Conservation (phyloP, 2,888 invertebrate species). For the Agonopterix arenella region DNA sequence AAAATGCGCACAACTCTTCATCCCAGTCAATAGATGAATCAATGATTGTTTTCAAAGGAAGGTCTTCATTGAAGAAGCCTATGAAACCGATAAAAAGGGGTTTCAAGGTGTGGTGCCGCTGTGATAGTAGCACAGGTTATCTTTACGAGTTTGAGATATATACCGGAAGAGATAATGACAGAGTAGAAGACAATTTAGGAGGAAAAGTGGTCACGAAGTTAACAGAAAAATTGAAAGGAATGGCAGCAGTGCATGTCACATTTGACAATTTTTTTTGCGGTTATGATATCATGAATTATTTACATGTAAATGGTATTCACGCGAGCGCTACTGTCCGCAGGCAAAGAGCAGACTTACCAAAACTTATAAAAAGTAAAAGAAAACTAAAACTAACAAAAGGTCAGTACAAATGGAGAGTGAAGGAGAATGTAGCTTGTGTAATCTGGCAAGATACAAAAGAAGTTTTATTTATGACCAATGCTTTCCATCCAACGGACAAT, state of each 20-base stretch:
- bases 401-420: not conserved
- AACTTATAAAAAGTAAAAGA: not conserved
- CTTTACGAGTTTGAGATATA: no score
- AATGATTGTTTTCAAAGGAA: not conserved
- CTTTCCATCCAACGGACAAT: not conserved
- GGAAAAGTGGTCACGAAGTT: not conserved
- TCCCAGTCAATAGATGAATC: not conserved
- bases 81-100: no score
- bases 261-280: conserved; percentile 3
- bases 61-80: not conserved
- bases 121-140: no score
- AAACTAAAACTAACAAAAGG: not conserved
- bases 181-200: not conserved
- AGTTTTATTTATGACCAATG: not conserved
- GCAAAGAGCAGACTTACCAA: not conserved
- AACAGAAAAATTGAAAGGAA: not conserved
- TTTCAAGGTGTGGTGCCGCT: no score
- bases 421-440: not conserved
- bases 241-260: not conserved
- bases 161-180: no score
- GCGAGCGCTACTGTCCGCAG: not conserved
- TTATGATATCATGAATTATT: not conserved
- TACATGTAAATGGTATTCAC: not conserved
- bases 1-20: not conserved
- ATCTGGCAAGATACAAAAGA: not conserved